Evolutionary conservation across 2,888 invertebrate genomes (phyloP), one percentile per base, ranked within the genome.

Genomic region (Lapara coniferarum): DNA sequence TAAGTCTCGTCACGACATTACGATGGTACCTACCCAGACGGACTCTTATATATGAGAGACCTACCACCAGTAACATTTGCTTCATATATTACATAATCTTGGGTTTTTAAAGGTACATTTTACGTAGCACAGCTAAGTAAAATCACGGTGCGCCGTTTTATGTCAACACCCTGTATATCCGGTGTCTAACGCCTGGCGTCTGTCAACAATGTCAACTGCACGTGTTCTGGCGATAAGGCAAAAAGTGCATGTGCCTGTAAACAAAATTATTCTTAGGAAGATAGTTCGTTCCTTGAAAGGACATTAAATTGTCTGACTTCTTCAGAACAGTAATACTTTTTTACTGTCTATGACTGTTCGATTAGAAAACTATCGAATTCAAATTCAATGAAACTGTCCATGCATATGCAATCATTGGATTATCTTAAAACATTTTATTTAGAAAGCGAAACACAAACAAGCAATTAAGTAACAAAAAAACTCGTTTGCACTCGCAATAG

Each of bases 121-220:
- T 5, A 7, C 37, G 0, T 37, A 37, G 5, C 37, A 37, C 37
- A 8, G 37, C 37, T 0, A 37, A 37, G 37, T 37, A 37, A 37
- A 2, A 37, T 37, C 5, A 37, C 37, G 37, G 37, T 7, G 37
- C 37, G 5, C 37, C 37, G 37, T 37, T 37, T 19, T 19, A 19
- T 55, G 10, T 19, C 19, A 19, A 55, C 55, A 55, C 19, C 55
- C 55, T 55, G 55, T 55, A 16, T 53, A 55, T 55, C 10, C 63
- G 16, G 63, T 63, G 19, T 49, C n/a, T 16, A 19, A 49, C 19
- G 16, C 19, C 63, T 63, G 49, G 63, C 19, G 63, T 63, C 63
- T 63, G 63, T 63, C 63, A 63, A 63, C 63, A 63, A 49, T 49
- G 25, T 19, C 63, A 46, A 49, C 49, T 63, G 63, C 63, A 63